Base-by-base conservation (phyloP, 2,888 invertebrate genomes). In the Perithous albicinctus region DNA sequence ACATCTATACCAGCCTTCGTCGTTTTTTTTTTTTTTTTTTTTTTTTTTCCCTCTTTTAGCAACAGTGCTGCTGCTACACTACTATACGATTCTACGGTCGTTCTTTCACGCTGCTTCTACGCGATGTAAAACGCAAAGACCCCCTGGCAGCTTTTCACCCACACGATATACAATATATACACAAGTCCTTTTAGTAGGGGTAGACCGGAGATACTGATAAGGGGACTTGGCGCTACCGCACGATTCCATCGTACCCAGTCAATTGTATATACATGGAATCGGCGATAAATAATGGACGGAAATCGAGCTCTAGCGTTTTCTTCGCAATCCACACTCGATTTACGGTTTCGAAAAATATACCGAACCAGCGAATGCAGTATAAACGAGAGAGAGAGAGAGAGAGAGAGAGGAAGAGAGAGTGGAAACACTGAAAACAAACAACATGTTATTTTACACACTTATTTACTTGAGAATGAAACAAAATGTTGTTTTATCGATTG, bases 1-100 rank as follows among this genome's bases (percentile, higher is more conserved):
- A 82, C 82, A 79, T 79, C 66, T 63, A 82, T 79, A 82, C 82
- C 75, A 20, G 6, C 38, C n/a, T n/a, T n/a, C n/a, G n/a, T n/a
- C n/a, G n/a, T n/a, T n/a, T n/a, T n/a, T n/a, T 38, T 23, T 23
- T 64, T 35, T 32, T 64, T 66, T 32, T 80, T n/a, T 41, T 59
- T n/a, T 23, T 76, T 5, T 35, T 69, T 18, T 38, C 10, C n/a
- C 32, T 35, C 41, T 46, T 54, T 48, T 63, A 51, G 48, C 48
- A 66, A 69, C 66, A 59, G 69, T 51, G 48, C 29, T 59, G 2
- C n/a, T n/a, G 29, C 26, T 8, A 12, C 43, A 64, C 43, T 72
- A 20, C 63, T 38, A 38, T 56, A 43, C 38, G 67, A 66, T 74
- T 61, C 76, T 59, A 38, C 35, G 46, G 66, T 73, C 26, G 56